Conservation (phyloP, 1,140 invertebrate species). For the Hestina assimilis region DNA sequence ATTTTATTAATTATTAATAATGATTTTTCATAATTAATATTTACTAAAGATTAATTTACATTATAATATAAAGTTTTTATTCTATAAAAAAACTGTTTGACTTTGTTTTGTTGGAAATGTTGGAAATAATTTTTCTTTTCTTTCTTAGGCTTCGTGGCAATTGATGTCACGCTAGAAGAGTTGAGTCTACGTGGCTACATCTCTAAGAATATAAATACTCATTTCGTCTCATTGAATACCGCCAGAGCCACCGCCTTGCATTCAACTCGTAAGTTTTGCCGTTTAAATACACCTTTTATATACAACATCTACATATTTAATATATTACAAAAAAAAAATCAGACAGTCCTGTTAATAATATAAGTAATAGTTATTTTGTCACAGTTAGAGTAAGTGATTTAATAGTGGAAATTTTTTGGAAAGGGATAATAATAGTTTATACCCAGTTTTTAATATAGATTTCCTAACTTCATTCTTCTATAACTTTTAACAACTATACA, state of each 20-base stretch:
- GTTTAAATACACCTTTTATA: too few relatives aligned
- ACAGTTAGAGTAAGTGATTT: too few relatives aligned
- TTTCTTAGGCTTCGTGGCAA: slow-evolving; percentile 43
- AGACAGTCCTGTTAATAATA: too few relatives aligned
- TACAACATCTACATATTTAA: too few relatives aligned
- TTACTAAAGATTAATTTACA: background rate
- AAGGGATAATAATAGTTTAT: too few relatives aligned
- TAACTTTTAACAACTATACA: background rate
- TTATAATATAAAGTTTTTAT: background rate
- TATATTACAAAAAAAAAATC: too few relatives aligned
- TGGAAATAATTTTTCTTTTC: background rate
- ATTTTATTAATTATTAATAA: background rate
- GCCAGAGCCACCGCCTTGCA: slow-evolving; percentile 43
- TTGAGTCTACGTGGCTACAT: slow-evolving; percentile 35
- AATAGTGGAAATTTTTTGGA: too few relatives aligned
- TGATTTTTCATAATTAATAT: background rate
- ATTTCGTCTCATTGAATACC: slow-evolving; percentile 38
- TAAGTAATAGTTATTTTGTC: too few relatives aligned
- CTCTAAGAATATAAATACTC: slow-evolving; percentile 36
- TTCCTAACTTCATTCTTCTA: background rate
- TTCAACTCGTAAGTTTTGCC: slow-evolving; percentile 42
- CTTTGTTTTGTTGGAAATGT: background rate
- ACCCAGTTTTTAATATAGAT: too few relatives aligned
- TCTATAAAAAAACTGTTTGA: too few relatives aligned
- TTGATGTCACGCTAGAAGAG: slow-evolving; percentile 51